These are phyloP conservation scores for Peromyscus maniculatus DNA, from an alignment of 2,113 vertebrate species.

Conservation along the genomic window DNA sequence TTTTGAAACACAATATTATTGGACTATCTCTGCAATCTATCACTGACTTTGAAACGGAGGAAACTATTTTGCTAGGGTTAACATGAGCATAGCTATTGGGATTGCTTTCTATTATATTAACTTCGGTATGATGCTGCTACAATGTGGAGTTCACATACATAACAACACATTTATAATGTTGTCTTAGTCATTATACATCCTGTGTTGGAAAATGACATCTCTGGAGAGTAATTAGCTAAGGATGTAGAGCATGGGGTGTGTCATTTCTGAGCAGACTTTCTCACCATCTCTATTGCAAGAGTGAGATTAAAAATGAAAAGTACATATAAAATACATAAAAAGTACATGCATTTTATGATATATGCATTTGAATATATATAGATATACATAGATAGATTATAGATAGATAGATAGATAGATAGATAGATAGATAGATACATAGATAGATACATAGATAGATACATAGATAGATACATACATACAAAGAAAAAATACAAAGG, in stretches of 20 bases:
- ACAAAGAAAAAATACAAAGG: background rate
- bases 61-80: slow-evolving; percentile 55
- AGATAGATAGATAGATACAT: too few relatives aligned
- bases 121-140: background rate
- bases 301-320: background rate
- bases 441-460: background rate
- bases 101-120: background rate
- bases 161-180: background rate
- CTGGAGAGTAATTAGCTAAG: background rate
- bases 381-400: too few relatives aligned
- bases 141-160: background rate
- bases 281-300: background rate
- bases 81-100: slow-evolving; percentile 47
- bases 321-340: background rate
- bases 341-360: background rate
- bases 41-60: slow-evolving; percentile 6
- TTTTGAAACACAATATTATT: slow-evolving; percentile 57
- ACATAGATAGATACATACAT: background rate
- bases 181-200: background rate
- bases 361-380: background rate
- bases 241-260: background rate
- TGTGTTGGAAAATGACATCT: background rate
- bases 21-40: slow-evolving; percentile 44
- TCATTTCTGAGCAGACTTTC: background rate
- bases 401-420: background rate